Evolutionary conservation across 2,888 invertebrate species (phyloP).

Genomic region (Erebia palarica): DNA sequence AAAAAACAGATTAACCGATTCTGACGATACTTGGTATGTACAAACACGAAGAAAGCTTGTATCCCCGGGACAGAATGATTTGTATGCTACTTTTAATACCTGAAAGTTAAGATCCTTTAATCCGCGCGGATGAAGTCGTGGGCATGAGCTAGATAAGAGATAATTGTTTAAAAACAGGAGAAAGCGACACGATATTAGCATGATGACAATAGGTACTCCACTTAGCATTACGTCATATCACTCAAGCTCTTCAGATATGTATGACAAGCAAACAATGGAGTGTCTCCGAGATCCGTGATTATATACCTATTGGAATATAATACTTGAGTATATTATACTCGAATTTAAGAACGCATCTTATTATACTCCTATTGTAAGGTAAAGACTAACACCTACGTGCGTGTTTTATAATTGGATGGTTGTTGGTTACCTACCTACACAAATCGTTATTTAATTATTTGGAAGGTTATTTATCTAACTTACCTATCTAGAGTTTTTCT

Average conservation of each 20-base stretch:
- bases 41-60: too few species aligned
- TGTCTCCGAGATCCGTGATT: constrained; percentile 13
- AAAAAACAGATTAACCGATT: too few species aligned
- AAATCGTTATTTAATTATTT: neutral
- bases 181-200: constrained; percentile 63
- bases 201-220: constrained; percentile 52
- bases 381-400: neutral
- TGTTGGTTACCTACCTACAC: neutral
- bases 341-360: constrained; percentile 7
- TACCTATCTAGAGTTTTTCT: too few species aligned
- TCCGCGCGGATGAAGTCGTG: neutral
- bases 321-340: neutral
- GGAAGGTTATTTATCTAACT: too few species aligned
- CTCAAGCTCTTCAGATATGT: constrained; percentile 26
- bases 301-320: constrained; percentile 17
- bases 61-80: too few species aligned
- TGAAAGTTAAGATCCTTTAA: too few species aligned
- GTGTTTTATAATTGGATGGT: constrained; percentile 1
- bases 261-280: constrained; percentile 33
- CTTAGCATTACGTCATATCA: constrained; percentile 50
- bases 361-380: neutral
- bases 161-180: constrained; percentile 49
- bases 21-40: too few species aligned
- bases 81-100: too few species aligned
- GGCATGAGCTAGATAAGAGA: neutral